Evolutionary conservation across 2,888 invertebrate genomes (phyloP).

Genomic region (Myopa testacea): DNA sequence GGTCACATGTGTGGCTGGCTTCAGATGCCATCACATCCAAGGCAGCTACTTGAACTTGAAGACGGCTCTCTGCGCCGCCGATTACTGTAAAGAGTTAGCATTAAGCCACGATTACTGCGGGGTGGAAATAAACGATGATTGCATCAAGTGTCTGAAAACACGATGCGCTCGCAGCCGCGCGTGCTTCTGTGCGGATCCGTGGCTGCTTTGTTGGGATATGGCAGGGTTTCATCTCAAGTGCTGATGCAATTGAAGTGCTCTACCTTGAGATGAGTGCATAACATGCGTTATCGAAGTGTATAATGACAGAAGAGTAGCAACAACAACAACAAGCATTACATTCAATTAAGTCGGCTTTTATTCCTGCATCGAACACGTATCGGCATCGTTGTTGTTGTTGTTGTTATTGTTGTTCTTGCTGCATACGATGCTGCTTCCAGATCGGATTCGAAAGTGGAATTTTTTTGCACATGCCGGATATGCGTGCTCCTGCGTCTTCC

Average conservation of each 20-base stretch:
- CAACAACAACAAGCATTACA: background rate
- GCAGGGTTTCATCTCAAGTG: slow-evolving; percentile 1
- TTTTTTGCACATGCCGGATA: slow-evolving; percentile 59
- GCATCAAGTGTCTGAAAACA: background rate
- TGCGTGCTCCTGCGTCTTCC: slow-evolving; percentile 41
- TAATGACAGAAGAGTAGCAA: background rate
- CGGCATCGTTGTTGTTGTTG: background rate
- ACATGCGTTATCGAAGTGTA: background rate
- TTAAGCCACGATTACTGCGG: background rate
- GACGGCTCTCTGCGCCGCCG: background rate
- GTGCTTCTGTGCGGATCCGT: background rate
- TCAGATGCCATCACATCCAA: background rate
- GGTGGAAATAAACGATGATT: slow-evolving; percentile 4
- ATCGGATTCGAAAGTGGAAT: slow-evolving; percentile 44
- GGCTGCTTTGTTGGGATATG: background rate
- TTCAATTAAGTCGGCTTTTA: background rate
- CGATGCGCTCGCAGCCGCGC: background rate
- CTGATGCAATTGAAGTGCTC: background rate
- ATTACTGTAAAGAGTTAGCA: background rate
- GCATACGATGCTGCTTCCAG: background rate
- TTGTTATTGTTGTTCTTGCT: background rate
- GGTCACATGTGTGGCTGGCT: background rate
- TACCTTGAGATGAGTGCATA: background rate
- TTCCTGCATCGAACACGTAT: background rate
- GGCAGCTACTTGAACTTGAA: background rate